Evolutionary conservation across 2,888 invertebrate genomes (phyloP).

Genomic region (Agrochola lota): DNA sequence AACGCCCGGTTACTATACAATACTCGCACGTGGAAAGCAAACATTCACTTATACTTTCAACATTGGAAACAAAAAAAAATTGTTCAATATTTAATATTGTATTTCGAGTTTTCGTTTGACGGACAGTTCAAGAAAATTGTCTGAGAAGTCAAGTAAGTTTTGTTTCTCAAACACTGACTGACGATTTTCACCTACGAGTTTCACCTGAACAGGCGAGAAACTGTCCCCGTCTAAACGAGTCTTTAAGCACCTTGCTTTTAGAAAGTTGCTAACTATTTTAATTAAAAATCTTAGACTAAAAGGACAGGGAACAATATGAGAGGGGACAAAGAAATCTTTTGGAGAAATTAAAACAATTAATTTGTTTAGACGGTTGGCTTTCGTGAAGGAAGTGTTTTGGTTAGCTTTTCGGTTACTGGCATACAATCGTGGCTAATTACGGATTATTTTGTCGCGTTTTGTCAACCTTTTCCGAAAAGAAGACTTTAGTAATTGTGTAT

Average conservation of each 20-base stretch:
- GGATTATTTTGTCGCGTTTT: slow-evolving; percentile 27
- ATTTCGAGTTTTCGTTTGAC: background rate
- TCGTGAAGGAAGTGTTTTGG: slow-evolving; percentile 30
- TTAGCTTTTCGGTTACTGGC: background rate
- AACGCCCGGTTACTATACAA: background rate
- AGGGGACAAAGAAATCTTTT: slow-evolving; percentile 59
- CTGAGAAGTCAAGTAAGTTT: background rate
- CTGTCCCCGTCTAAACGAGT: slow-evolving; percentile 3
- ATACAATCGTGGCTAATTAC: slow-evolving; percentile 11
- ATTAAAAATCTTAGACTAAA: slow-evolving; percentile 69
- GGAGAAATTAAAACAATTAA: slow-evolving; percentile 55
- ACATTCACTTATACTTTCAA: background rate
- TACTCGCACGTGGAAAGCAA: background rate
- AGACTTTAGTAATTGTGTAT: background rate
- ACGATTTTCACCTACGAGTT: background rate
- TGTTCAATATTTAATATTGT: no score
- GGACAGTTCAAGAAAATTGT: background rate
- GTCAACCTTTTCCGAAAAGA: background rate
- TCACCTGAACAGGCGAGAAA: background rate
- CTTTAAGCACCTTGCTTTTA: slow-evolving; percentile 55
- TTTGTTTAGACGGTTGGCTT: slow-evolving; percentile 42
- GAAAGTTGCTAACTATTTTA: slow-evolving; percentile 68
- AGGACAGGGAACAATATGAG: slow-evolving; percentile 55
- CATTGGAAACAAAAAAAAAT: no score
- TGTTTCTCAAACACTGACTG: background rate